Evolutionary conservation across 2,797 vertebrate species (phyloP), one percentile per base, ranked within the genome.

Genomic region (Tauraco hartlaubi): DNA sequence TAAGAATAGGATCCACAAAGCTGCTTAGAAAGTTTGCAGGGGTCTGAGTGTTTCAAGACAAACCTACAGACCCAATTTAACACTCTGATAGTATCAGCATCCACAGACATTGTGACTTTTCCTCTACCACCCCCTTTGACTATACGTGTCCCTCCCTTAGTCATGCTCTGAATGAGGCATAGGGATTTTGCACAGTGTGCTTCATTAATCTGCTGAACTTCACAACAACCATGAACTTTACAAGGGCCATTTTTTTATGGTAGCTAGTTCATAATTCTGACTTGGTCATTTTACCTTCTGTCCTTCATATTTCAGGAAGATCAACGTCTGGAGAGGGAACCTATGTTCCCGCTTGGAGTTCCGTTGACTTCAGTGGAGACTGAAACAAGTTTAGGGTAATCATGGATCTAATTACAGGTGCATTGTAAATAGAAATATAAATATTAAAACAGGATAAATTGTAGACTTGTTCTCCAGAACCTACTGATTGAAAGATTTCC

Each of bases 111-210:
- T 7, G 9, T 12, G 21, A 44, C 9, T 84, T 86, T 83, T 63
- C 26, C 31, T 58, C 28, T 61, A 20, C 11, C 23, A 55, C 26
- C 43, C 5, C 8, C 6, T 68, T 58, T 0, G 0, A 7, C 21
- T 58, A 11, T 5, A 49, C 15, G 35, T 21, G 6, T 12, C 2
- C 6, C 23, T 63, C 21, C 11, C 3, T 43, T 77, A 67, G 17
- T 74, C 21, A 51, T 15, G 5, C 18, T 85, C 22, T 37, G 37
- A 49, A 55, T 8, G 31, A 74, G 15, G 10, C 23, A 23, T 2
- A 28, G 11, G 9, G 61, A 35, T 86, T 74, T 75, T 61, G 7
- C 25, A 5, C 48, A 25, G 11, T 16, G 7, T 68, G 11, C 9
- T 58, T 79, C 44, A 48, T 59, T 63, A 81, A 49, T 71, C 22